These are phyloP conservation scores for Pantherophis vulpinus DNA, from an alignment of 2,797 vertebrate species.

Conservation along the genomic window DNA sequence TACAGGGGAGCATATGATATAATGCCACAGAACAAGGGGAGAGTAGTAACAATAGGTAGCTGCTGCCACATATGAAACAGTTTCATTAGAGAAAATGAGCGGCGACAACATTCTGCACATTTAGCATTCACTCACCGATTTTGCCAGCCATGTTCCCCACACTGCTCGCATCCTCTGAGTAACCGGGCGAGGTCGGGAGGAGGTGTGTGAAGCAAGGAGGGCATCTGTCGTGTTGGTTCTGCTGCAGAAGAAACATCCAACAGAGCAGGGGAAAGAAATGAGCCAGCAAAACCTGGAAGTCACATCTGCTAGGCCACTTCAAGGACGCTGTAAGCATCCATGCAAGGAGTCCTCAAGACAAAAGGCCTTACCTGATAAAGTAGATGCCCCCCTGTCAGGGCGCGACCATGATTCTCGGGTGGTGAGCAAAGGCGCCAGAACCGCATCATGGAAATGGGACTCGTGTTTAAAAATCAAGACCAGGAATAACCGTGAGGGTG, in stretches of 20 bases:
- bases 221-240: slow-evolving; percentile 51
- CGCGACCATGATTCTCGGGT: slow-evolving; percentile 65
- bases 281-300: not conserved
- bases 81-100: not conserved
- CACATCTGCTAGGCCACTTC: not conserved
- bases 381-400: slow-evolving; percentile 36
- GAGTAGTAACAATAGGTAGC: not conserved
- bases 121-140: slow-evolving; percentile 66
- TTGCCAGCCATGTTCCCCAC: slow-evolving; percentile 58
- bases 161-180: slow-evolving; percentile 34
- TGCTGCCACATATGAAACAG: not conserved
- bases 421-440: slow-evolving; percentile 77
- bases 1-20: not conserved
- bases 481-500: slow-evolving; percentile 75
- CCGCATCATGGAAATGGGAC: slow-evolving; percentile 48
- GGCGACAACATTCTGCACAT: not conserved
- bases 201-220: slow-evolving; percentile 56
- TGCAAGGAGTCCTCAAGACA: not conserved
- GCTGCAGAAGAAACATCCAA: not conserved
- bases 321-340: not conserved
- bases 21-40: not conserved
- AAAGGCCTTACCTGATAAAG: slow-evolving; percentile 68
- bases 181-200: slow-evolving; percentile 57
- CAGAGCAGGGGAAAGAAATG: no score
- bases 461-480: slow-evolving; percentile 80